phyloP scores from a whole-genome alignment of 2,888 invertebrate genomes.

The Tupiocoris notatus region DNA sequence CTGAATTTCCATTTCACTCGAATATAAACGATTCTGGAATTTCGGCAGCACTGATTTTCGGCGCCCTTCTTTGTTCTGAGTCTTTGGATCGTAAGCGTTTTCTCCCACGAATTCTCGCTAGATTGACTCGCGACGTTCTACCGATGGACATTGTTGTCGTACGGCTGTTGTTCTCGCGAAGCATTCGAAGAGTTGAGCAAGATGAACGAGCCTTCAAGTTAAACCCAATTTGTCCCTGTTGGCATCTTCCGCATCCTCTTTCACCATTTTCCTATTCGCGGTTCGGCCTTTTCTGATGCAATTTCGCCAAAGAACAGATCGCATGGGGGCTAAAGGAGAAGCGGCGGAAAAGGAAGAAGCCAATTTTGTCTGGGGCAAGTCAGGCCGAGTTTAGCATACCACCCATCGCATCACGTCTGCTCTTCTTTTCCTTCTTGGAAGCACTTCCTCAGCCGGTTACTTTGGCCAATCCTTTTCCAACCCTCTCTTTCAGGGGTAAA shows the following conservation, averaged over 20 bases:
- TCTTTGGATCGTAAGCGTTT: too few species aligned
- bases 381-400: constrained; percentile 20
- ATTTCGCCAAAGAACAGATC: constrained; percentile 16
- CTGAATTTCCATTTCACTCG: too few species aligned
- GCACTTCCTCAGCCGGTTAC: background rate
- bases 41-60: too few species aligned
- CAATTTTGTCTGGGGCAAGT: constrained; percentile 1
- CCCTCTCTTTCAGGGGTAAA: constrained; percentile 5
- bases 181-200: background rate
- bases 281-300: constrained; percentile 32
- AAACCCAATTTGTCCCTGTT: constrained; percentile 33
- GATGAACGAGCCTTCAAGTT: constrained; percentile 37
- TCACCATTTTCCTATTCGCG: background rate
- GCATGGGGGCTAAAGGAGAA: background rate
- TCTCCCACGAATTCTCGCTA: too few species aligned
- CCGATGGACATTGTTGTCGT: background rate
- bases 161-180: background rate
- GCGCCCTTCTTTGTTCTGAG: too few species aligned
- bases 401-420: background rate
- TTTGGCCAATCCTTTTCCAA: background rate
- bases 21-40: too few species aligned
- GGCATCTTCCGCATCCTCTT: background rate
- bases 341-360: background rate
- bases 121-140: too few species aligned
- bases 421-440: background rate